Evolutionary conservation across 1,140 invertebrate species (phyloP).

Genomic region (Leguminivora glycinivorella): DNA sequence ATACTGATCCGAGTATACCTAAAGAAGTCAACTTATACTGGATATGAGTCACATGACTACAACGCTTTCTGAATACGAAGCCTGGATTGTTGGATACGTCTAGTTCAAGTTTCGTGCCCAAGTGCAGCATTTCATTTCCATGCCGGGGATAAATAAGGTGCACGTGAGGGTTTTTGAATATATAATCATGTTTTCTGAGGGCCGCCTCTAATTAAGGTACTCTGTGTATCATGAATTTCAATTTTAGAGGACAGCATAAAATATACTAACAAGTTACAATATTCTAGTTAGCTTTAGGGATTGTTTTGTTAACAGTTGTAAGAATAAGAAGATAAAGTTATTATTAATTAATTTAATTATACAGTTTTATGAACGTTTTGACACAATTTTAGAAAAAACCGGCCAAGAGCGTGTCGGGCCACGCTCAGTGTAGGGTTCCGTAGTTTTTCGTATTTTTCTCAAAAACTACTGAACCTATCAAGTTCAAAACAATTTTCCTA

Average conservation of each 20-base stretch:
- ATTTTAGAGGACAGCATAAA: neutral
- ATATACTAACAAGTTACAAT: neutral
- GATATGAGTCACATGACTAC: neutral
- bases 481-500: no score
- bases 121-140: conserved; percentile 41
- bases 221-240: neutral
- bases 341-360: no score
- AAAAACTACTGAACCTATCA: no score
- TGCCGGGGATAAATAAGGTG: conserved; percentile 39
- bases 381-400: no score
- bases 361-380: no score
- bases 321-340: no score
- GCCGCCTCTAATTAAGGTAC: conserved; percentile 4
- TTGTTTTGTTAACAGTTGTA: no score
- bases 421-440: no score
- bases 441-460: no score
- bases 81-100: conserved; percentile 39
- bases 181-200: conserved; percentile 11
- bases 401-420: no score
- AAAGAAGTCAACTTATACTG: neutral
- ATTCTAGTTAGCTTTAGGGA: no score
- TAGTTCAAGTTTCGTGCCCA: conserved; percentile 44
- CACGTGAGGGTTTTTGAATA: conserved; percentile 12
- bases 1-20: neutral
- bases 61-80: conserved; percentile 29